Evolutionary conservation across 2,797 vertebrate species (phyloP).

Genomic region (Intellagama lesueurii): DNA sequence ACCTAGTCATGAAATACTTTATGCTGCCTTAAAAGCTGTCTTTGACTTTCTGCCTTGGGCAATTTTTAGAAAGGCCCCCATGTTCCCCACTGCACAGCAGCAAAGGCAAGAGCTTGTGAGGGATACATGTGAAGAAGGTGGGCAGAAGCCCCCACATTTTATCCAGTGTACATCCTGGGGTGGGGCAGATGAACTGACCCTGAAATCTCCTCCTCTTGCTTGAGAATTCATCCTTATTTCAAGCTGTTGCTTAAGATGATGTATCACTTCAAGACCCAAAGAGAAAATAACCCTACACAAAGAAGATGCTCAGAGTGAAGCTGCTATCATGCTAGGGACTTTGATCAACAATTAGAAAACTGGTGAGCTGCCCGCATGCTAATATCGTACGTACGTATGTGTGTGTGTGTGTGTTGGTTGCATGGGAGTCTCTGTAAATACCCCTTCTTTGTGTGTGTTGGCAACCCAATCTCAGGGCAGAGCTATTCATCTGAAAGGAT

Average conservation of each 20-base stretch:
- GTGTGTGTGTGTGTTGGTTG: no score
- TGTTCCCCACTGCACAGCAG: constrained; percentile 41
- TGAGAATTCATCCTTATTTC: constrained; percentile 40
- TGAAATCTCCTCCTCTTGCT: constrained; percentile 45
- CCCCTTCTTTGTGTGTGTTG: background rate
- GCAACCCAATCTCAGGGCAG: background rate
- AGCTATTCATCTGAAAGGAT: background rate
- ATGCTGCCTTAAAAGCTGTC: constrained; percentile 71
- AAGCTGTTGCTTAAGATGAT: constrained; percentile 34
- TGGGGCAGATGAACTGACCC: constrained; percentile 13
- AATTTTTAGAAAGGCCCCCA: constrained; percentile 44
- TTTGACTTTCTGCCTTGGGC: constrained; percentile 66
- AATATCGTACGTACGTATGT: no score
- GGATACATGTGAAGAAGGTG: constrained; percentile 40
- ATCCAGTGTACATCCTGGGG: constrained; percentile 20
- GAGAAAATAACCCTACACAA: constrained; percentile 30
- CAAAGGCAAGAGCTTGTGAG: constrained; percentile 38
- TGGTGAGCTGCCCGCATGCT: no score
- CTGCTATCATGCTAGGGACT: background rate
- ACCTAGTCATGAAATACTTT: constrained; percentile 69
- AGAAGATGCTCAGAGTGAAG: background rate
- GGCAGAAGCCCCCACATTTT: background rate
- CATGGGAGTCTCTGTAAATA: background rate
- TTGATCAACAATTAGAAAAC: background rate
- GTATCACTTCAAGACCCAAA: constrained; percentile 36